These are phyloP conservation scores for Caenorhabditis imperialis DNA, from an alignment of 2,888 invertebrate genomes.

Conservation along the genomic window DNA sequence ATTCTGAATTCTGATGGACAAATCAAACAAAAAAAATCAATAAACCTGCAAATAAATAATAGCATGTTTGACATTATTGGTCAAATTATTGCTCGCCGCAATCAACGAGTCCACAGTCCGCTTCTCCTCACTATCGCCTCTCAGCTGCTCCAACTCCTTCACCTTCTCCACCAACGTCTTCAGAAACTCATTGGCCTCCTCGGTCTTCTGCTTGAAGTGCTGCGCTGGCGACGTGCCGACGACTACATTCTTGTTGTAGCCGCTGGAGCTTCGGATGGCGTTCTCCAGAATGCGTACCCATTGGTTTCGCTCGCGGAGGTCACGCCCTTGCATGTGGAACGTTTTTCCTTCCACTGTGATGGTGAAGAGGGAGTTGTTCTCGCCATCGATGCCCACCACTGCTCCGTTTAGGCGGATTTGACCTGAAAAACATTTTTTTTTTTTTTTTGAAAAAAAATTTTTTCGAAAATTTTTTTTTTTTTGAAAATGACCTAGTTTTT, in stretches of 20 bases:
- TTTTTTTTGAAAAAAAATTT: too few species aligned
- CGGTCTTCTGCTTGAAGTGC: constrained; percentile 48
- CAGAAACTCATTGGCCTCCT: constrained; percentile 50
- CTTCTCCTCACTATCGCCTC: constrained; percentile 37
- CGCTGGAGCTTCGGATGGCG: constrained; percentile 83
- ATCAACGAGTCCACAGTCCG: constrained; percentile 58
- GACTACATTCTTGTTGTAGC: constrained; percentile 30
- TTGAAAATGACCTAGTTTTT: neutral
- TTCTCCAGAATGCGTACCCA: constrained; percentile 97
- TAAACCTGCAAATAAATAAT: constrained; percentile 84
- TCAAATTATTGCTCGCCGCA: constrained; percentile 82
- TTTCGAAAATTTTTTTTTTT: too few species aligned
- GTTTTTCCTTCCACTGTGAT: constrained; percentile 99
- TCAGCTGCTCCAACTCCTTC: constrained; percentile 55
- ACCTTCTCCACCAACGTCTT: constrained; percentile 56
- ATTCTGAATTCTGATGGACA: too few species aligned
- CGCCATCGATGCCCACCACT: constrained; percentile 97
- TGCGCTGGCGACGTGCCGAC: constrained; percentile 28
- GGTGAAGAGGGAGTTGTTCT: constrained; percentile 96
- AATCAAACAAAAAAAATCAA: neutral
- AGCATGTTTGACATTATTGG: constrained; percentile 97
- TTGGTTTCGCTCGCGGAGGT: constrained; percentile 92
- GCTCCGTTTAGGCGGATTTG: constrained; percentile 95
- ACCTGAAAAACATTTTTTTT: constrained; percentile 82
- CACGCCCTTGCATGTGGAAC: constrained; percentile 98